A percentile compares a stretch with the other conserved stretches of the same genome.
Conservation (phyloP, 2,888 invertebrate genomes). For the Nebria salina region DNA sequence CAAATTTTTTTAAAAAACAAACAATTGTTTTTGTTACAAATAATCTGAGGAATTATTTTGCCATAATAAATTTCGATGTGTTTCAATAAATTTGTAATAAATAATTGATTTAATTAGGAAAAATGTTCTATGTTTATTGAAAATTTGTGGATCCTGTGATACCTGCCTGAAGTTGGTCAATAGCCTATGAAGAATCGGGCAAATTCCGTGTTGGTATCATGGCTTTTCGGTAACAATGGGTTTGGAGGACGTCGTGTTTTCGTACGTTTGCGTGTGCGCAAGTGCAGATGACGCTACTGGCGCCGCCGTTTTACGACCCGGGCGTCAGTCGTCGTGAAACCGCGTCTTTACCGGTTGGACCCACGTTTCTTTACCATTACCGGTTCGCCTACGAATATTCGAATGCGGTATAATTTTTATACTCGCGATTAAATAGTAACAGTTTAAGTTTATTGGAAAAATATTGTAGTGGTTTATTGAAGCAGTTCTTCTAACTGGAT, state of each 20-base stretch:
- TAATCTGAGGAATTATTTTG: too few relatives aligned
- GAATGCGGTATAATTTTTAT: constrained; percentile 9
- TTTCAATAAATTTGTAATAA: too few relatives aligned
- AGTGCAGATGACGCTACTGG: constrained; percentile 17
- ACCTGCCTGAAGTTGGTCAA: too few relatives aligned
- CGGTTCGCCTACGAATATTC: constrained; percentile 3
- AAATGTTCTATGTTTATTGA: too few relatives aligned
- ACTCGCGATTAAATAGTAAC: constrained; percentile 3
- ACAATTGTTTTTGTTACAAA: too few relatives aligned
- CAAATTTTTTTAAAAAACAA: too few relatives aligned
- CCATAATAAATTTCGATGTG: too few relatives aligned
- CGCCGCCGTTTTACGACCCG: constrained; percentile 17
- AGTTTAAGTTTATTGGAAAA: neutral
- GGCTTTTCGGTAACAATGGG: constrained; percentile 10
- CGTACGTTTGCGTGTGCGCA: neutral
- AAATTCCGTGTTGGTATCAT: constrained; percentile 5
- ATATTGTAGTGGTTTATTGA: neutral
- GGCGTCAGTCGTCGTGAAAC: constrained; percentile 16
- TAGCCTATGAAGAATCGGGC: neutral
- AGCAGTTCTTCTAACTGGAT: neutral
- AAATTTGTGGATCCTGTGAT: too few relatives aligned
- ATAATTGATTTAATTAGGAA: too few relatives aligned
- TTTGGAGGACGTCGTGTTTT: neutral
- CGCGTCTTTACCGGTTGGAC: constrained; percentile 10
- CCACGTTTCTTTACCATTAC: constrained; percentile 10